Conservation (phyloP, 2,113 vertebrate species). For the Athene noctua region DNA sequence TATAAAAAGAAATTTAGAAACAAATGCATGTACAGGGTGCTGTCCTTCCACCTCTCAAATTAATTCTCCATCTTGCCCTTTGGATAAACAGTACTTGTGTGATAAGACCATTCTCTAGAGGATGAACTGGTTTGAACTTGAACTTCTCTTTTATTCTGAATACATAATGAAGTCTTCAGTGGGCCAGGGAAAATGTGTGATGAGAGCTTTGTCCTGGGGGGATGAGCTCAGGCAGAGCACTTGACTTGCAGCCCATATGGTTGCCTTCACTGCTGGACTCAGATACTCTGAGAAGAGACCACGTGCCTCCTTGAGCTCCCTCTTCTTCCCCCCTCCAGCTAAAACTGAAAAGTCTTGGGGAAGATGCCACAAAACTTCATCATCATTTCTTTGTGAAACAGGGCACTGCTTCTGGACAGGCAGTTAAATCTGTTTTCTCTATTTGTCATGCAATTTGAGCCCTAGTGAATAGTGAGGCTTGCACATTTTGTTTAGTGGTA, state of each 20-base stretch:
- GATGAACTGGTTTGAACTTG: not conserved
- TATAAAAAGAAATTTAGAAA: not conserved
- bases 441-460: not conserved
- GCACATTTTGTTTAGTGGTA: not conserved
- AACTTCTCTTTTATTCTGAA: not conserved
- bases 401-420: not conserved
- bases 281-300: not conserved
- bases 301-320: not conserved
- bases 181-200: not conserved
- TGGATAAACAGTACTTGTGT: not conserved
- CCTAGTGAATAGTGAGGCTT: not conserved
- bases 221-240: not conserved
- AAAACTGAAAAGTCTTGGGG: not conserved
- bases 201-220: not conserved
- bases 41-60: not conserved
- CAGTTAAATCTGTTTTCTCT: not conserved
- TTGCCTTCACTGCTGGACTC: not conserved
- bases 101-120: not conserved
- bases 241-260: not conserved
- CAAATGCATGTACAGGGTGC: not conserved
- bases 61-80: not conserved
- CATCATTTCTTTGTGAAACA: not conserved
- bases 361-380: not conserved
- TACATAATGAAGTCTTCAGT: not conserved
- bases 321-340: not conserved